A percentile compares a stretch with the other conserved stretches of the same genome.
phyloP scores from a whole-genome alignment of 2,888 invertebrate genomes.

The Antitype chi region DNA sequence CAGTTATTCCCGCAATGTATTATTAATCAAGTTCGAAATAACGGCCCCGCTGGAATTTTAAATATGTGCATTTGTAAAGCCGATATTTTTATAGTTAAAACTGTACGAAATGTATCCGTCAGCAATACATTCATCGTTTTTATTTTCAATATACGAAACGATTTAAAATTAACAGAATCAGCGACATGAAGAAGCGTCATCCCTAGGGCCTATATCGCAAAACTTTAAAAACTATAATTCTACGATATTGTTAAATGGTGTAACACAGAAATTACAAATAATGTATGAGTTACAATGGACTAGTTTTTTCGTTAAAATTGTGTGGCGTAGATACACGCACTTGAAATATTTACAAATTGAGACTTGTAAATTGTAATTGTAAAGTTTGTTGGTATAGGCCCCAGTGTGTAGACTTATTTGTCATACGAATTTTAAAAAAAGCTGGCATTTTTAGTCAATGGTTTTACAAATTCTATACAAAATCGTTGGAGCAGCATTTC shows the following conservation, averaged over 20 bases:
- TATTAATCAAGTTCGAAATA: conserved; percentile 26
- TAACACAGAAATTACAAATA: neutral
- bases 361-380: no score
- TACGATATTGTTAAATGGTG: neutral
- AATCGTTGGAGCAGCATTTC: conserved; percentile 11
- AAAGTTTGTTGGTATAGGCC: no score
- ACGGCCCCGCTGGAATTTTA: neutral
- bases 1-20: conserved; percentile 28
- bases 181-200: neutral
- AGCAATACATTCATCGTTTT: neutral
- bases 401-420: neutral
- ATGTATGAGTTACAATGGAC: no score
- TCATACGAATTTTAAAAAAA: neutral
- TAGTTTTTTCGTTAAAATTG: neutral
- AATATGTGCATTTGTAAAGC: conserved; percentile 4
- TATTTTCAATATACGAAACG: neutral
- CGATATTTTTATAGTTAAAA: conserved; percentile 21
- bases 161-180: neutral
- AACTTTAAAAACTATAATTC: neutral
- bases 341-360: neutral
- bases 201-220: neutral
- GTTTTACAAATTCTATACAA: conserved; percentile 5
- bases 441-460: neutral
- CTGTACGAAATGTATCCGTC: neutral
- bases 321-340: neutral